Conservation (phyloP, 2,113 vertebrate species). For the Corvus hawaiiensis region DNA sequence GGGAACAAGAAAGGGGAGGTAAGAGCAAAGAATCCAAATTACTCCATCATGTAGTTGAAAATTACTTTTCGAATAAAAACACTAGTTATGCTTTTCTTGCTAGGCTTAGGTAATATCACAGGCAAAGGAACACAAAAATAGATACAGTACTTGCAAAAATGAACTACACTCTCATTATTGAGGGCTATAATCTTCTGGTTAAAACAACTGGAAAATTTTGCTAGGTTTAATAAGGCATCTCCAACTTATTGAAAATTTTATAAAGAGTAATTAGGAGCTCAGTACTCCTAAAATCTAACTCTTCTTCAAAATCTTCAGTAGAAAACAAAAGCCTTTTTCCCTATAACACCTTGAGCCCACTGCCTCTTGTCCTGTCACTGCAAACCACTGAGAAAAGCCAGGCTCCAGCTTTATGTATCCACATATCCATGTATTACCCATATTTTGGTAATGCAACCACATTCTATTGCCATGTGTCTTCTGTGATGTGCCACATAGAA, state of each 20-base stretch:
- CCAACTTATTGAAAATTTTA: not conserved
- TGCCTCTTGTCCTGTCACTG: not conserved
- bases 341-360: not conserved
- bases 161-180: not conserved
- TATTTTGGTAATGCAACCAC: not conserved
- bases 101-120: not conserved
- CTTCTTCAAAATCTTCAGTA: not conserved
- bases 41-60: not conserved
- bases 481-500: not conserved
- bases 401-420: not conserved
- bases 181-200: not conserved
- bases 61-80: not conserved
- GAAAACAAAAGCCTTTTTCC: not conserved
- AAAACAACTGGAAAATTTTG: not conserved
- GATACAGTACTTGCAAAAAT: not conserved
- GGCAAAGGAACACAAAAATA: not conserved
- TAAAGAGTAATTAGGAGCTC: not conserved
- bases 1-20: not conserved
- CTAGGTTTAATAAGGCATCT: not conserved
- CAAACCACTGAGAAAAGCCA: not conserved
- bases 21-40: not conserved
- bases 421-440: too few relatives aligned
- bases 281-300: not conserved
- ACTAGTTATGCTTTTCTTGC: not conserved
- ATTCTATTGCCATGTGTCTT: not conserved